Percentiles rank a stretch among this genome's conserved stretches.
These are phyloP conservation scores for Synanthedon tipuliformis DNA, from an alignment of 2,888 invertebrate species.

Conservation along the genomic window DNA sequence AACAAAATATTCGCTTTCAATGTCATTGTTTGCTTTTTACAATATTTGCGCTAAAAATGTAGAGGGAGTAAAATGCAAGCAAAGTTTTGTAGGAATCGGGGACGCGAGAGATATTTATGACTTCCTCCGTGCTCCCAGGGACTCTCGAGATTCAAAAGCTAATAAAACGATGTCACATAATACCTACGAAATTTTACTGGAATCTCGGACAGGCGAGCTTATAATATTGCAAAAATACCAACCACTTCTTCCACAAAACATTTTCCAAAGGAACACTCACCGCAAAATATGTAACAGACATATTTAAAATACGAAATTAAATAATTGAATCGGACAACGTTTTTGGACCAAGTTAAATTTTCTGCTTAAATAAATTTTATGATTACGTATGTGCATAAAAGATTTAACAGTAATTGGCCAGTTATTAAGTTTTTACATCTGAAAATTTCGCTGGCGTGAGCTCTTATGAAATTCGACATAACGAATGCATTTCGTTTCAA, in stretches of 20 bases:
- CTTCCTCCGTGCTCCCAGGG: constrained; percentile 41
- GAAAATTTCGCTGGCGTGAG: no score
- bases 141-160: constrained; percentile 48
- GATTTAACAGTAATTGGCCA: constrained; percentile 3
- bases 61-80: constrained; percentile 25
- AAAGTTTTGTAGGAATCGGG: constrained; percentile 45
- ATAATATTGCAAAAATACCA: not conserved
- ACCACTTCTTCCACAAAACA: not conserved
- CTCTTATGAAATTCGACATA: no score
- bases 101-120: constrained; percentile 53
- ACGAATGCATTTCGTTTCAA: no score
- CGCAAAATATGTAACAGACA: no score
- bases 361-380: constrained; percentile 22
- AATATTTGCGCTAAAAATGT: not conserved
- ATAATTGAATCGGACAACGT: constrained; percentile 7
- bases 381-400: constrained; percentile 7
- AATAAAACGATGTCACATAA: constrained; percentile 51
- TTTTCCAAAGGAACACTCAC: not conserved
- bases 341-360: constrained; percentile 9
- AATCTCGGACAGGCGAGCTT: not conserved
- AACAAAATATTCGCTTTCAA: constrained; percentile 13
- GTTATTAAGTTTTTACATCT: no score
- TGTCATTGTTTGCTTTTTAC: no score
- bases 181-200: constrained; percentile 7
- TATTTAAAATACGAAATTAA: constrained; percentile 2